Conservation (phyloP, 1,140 invertebrate genomes). For the Aphaenogaster rudis region DNA sequence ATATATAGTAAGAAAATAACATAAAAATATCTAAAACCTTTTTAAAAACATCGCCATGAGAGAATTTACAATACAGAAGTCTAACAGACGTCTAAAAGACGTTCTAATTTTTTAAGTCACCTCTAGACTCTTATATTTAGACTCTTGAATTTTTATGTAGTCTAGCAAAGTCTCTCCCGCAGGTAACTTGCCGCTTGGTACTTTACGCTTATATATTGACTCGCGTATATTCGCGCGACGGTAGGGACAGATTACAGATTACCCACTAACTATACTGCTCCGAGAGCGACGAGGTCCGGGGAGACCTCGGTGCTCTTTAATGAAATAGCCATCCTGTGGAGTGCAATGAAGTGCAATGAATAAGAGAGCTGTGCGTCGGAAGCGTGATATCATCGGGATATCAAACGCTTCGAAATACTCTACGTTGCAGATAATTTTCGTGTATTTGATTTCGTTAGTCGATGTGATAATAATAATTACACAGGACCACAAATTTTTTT, state of each 20-base stretch:
- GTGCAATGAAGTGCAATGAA: slow-evolving; percentile 35
- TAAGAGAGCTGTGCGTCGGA: background rate
- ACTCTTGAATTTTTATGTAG: background rate
- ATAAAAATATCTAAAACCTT: slow-evolving; percentile 4
- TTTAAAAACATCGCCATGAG: background rate
- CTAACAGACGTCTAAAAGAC: background rate
- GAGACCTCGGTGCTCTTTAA: slow-evolving; percentile 50
- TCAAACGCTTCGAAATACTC: background rate
- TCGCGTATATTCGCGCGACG: background rate
- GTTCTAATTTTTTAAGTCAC: background rate
- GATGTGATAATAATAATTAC: background rate
- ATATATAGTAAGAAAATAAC: background rate
- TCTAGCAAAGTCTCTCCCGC: background rate
- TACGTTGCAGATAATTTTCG: background rate
- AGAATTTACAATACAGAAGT: background rate
- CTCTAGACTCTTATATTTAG: background rate
- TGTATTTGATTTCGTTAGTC: background rate
- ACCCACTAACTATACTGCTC: slow-evolving; percentile 5
- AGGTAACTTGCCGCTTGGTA: slow-evolving; percentile 9
- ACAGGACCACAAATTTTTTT: too few species aligned
- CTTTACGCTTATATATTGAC: background rate
- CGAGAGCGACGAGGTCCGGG: slow-evolving; percentile 12
- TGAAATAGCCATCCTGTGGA: slow-evolving; percentile 35
- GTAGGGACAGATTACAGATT: slow-evolving; percentile 40
- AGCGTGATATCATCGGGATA: background rate